Base-by-base conservation (phyloP, 1,140 invertebrate genomes). In the Helicoverpa armigera region DNA sequence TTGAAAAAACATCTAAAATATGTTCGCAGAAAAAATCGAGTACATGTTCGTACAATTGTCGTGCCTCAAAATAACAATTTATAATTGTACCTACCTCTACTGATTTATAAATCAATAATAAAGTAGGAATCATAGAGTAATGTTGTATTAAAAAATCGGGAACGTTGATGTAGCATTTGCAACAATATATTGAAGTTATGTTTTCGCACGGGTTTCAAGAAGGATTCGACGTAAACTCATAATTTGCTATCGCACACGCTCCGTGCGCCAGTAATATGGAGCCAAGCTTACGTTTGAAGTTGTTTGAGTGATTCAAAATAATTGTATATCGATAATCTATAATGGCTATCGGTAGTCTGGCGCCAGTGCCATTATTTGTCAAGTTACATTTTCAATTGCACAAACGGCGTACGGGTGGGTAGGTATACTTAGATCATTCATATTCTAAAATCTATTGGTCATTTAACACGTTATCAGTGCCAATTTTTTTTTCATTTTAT, bases 301-400 rank as follows among this genome's bases (percentile, higher is more conserved):
- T 67, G 81, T 77, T 86, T 77, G 83, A 87, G 82, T 85, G 85
- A 81, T 86, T 83, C 56, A 78, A 85, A 87, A 90, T 88, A 89
- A 90, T 90, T 87, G 35, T 43, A 86, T 87, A 86, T 86, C 85
- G 87, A 88, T 92, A 91, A 91, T 91, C 89, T 84, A 85, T 89
- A 91, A 90, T 90, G 82, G 86, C 81, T 82, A 82, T 84, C 79
- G 72, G 85, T 85, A 85, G 85, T 78, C 86, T 90, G 90, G 90
- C 91, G 90, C 89, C 91, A 82, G 60, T 78, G 85, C 90, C 87
- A 90, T 91, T 90, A 91, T 87, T 43, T 87, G 85, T 89, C 89
- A 83, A 75, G 82, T 86, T 86, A 85, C 78, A 84, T 87, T 85
- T 77, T 86, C 81, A 85, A 83, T 85, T 89, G 76, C 85, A 83